phyloP scores from a whole-genome alignment of 2,888 invertebrate genomes.

The Lasioglossum calceatum region DNA sequence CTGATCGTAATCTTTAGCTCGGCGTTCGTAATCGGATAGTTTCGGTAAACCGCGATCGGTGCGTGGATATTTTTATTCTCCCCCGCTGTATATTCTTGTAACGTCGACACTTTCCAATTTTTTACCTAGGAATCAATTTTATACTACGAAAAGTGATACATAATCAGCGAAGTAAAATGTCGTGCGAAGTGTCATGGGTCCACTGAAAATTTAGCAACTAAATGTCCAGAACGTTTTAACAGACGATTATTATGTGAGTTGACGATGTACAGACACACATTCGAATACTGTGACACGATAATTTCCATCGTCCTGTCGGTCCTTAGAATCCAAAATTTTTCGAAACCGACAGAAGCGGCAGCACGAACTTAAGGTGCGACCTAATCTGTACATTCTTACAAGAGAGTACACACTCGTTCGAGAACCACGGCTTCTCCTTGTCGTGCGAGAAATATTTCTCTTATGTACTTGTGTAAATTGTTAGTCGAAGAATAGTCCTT shows the following conservation, averaged over 20 bases:
- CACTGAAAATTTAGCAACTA: constrained; percentile 9
- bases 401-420: neutral
- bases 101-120: neutral
- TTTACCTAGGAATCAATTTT: neutral
- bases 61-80: neutral
- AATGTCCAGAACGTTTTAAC: neutral
- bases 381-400: constrained; percentile 18
- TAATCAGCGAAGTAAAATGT: constrained; percentile 7
- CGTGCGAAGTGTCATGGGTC: neutral
- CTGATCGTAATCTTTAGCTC: neutral
- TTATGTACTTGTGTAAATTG: constrained; percentile 26
- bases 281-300: neutral
- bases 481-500: constrained; percentile 18
- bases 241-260: neutral
- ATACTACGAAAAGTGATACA: neutral
- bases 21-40: neutral
- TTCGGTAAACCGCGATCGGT: neutral
- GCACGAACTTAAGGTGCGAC: constrained; percentile 8
- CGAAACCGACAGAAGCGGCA: neutral
- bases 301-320: neutral
- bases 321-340: neutral
- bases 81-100: neutral
- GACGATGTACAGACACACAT: neutral
- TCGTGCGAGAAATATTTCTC: neutral
- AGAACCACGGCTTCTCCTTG: neutral